Base-by-base conservation (phyloP, 2,888 invertebrate species). In the Eumerus sabulonum region DNA sequence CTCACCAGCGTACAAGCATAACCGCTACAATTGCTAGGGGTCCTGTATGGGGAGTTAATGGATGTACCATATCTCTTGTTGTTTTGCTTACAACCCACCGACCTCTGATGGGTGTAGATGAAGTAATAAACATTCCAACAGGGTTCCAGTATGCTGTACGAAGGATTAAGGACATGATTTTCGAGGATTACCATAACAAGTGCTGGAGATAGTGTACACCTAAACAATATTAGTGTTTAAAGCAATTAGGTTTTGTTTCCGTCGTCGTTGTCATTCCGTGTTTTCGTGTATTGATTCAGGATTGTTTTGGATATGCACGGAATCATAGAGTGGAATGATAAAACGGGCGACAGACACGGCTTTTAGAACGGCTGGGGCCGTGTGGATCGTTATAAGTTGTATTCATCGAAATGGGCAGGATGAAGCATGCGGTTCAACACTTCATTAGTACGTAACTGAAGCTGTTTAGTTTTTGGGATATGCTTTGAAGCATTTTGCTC, bases 211-310 rank as follows among this genome's bases (percentile, higher is more conserved):
- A 79, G 68, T 51, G 73, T 56, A 36, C 79, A 59, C 59, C 77
- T 79, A 68, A 79, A 79, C 68, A 74, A 79, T 74, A 79, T 79
- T 79, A 79, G 79, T 79, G 73, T 68, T 77, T 73, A 60, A 79
- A 74, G 74, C 74, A 79, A 79, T 79, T 79, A 68, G 79, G 68
- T 74, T 74, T 74, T 74, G 74, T 74, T 74, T 45, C 54, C 67
- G 73, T 50, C 45, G 63, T 47, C 38, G 5, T 72, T 72, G 70
- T 76, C 70, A 64, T 51, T 64, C 35, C 53, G 16, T 62, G 64
- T 68, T 79, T 74, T 47, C 68, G 36, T 68, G 62, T 79, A 74
- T 79, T 74, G 79, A 79, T 79, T 68, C 45, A 16, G 64, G 54
- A 79, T 64, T 63, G 63, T 73, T 68, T 53, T 54, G 18, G 53